Conservation (phyloP, 2,888 invertebrate species). For the Clostera curtula region DNA sequence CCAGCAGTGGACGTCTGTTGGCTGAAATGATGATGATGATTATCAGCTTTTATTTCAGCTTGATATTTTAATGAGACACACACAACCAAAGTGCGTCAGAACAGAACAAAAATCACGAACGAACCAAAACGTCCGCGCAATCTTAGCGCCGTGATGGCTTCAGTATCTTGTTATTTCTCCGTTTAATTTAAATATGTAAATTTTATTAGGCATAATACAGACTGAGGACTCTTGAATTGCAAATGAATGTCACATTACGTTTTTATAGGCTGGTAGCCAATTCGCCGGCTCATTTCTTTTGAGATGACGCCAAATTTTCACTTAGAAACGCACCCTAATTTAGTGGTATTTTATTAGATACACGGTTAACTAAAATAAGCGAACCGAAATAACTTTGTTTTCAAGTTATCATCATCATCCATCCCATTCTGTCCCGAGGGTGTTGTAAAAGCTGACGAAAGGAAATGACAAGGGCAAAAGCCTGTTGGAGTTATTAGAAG, state of each 20-base stretch:
- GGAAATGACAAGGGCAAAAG: no score
- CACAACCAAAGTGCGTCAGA: conserved; percentile 5
- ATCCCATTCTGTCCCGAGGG: no score
- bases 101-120: conserved; percentile 19
- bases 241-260: conserved; percentile 73
- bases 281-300: conserved; percentile 63
- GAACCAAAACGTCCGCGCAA: conserved; percentile 39
- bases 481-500: no score
- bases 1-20: no score
- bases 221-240: conserved; percentile 71
- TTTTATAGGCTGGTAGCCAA: conserved; percentile 73
- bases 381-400: conserved; percentile 23
- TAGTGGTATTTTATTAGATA: conserved; percentile 43
- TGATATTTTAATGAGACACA: no score
- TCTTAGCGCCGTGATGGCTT: conserved; percentile 53
- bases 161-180: conserved; percentile 70
- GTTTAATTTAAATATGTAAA: conserved; percentile 76
- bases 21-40: no score
- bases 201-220: conserved; percentile 74
- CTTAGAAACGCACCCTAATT: conserved; percentile 51
- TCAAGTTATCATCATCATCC: conserved; percentile 2
- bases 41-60: no score
- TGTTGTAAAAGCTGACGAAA: no score
- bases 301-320: conserved; percentile 64
- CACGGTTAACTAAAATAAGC: conserved; percentile 26